Percentiles rank a stretch among this genome's conserved stretches.
These are phyloP conservation scores for Calonectris borealis DNA, from an alignment of 2,113 vertebrate genomes.

Conservation along the genomic window DNA sequence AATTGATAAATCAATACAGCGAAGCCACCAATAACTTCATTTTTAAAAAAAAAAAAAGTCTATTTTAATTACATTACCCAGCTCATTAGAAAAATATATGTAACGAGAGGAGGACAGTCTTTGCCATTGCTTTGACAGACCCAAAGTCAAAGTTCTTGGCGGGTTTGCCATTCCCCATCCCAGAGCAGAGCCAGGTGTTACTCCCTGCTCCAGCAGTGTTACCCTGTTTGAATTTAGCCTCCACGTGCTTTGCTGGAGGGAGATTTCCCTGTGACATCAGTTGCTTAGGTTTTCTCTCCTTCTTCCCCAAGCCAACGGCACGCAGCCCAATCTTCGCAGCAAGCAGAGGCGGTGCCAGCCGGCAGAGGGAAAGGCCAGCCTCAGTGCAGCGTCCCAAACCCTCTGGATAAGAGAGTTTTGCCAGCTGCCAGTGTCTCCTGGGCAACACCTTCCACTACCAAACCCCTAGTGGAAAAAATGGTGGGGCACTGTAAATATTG, in stretches of 20 bases:
- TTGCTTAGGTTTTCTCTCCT: neutral
- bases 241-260: accelerated
- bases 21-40: neutral
- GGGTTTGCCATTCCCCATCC: neutral
- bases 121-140: neutral
- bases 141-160: neutral
- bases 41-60: neutral
- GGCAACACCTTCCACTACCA: neutral
- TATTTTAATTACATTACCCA: neutral
- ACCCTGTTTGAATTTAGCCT: neutral
- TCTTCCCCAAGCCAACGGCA: neutral
- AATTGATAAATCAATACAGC: neutral
- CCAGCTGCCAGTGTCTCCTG: neutral
- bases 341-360: neutral
- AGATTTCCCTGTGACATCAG: neutral
- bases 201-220: neutral
- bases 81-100: neutral
- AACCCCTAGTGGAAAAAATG: neutral
- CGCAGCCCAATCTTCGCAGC: neutral
- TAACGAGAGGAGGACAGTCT: neutral
- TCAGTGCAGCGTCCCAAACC: neutral
- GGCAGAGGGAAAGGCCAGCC: neutral
- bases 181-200: accelerated
- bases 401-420: neutral
- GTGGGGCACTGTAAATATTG: neutral